These are phyloP conservation scores for Sweltsa coloradensis DNA, from an alignment of 1,140 invertebrate species.

Conservation along the genomic window DNA sequence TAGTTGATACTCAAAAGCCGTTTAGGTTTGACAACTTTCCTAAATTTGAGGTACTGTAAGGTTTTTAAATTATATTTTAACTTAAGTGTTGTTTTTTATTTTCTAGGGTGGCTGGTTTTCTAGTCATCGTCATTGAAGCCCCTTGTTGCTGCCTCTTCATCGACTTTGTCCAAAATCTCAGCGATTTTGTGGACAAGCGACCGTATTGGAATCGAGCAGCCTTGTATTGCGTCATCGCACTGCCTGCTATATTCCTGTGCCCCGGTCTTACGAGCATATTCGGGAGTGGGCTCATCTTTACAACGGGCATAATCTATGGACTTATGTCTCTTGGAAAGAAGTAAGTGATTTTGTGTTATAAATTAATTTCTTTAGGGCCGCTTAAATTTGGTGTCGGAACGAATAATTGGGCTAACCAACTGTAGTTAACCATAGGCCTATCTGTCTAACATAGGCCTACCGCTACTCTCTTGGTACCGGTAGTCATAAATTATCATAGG, in stretches of 20 bases:
- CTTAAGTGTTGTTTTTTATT: slow-evolving; percentile 10
- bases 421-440: too few relatives aligned
- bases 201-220: slow-evolving; percentile 86
- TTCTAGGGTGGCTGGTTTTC: slow-evolving; percentile 63
- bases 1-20: too few relatives aligned
- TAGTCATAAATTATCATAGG: too few relatives aligned
- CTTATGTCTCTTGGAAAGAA: slow-evolving; percentile 87
- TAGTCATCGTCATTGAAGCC: slow-evolving; percentile 77
- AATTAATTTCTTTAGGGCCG: too few relatives aligned
- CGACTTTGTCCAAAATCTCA: slow-evolving; percentile 77
- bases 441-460: too few relatives aligned
- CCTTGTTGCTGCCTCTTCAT: slow-evolving; percentile 92
- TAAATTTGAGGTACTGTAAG: neutral
- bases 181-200: slow-evolving; percentile 64
- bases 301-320: slow-evolving; percentile 79
- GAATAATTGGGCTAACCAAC: too few relatives aligned
- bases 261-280: slow-evolving; percentile 63
- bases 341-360: slow-evolving; percentile 42
- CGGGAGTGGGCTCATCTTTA: slow-evolving; percentile 78
- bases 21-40: too few relatives aligned
- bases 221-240: slow-evolving; percentile 58
- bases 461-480: too few relatives aligned
- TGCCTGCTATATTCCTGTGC: slow-evolving; percentile 68
- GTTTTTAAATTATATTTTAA: neutral
- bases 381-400: too few relatives aligned